These are phyloP conservation scores for Pseudomyrmex concolor DNA, from an alignment of 1,140 invertebrate species.

Conservation along the genomic window DNA sequence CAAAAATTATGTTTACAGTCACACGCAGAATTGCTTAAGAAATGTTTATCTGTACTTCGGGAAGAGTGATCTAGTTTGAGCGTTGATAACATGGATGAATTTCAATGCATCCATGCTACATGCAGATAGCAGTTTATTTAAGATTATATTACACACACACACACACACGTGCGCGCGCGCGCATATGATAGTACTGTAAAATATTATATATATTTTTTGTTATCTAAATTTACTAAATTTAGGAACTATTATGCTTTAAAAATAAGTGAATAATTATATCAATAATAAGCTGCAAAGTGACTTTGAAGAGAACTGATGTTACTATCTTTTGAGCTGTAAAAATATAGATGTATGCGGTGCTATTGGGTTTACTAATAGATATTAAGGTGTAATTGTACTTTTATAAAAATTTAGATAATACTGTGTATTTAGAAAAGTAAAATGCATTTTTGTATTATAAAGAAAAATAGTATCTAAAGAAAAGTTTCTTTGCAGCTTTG, in stretches of 20 bases:
- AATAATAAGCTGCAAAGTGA: conserved; percentile 70
- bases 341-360: conserved; percentile 59
- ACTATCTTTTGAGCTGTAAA: conserved; percentile 74
- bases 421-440: conserved; percentile 7
- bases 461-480: conserved; percentile 43
- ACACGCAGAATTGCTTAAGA: conserved; percentile 87
- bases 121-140: conserved; percentile 79
- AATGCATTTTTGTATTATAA: conserved; percentile 40
- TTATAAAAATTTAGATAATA: conserved; percentile 39
- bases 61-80: conserved; percentile 84
- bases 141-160: conserved; percentile 58
- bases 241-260: conserved; percentile 70
- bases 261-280: conserved; percentile 75
- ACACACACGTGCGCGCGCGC: too few species aligned
- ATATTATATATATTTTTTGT: conserved; percentile 84
- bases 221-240: conserved; percentile 73
- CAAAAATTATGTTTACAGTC: conserved; percentile 81
- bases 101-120: conserved; percentile 66
- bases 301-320: conserved; percentile 60
- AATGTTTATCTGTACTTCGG: conserved; percentile 86
- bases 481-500: conserved; percentile 66
- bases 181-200: conserved; percentile 79
- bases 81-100: conserved; percentile 62
- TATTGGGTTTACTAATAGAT: conserved; percentile 50
- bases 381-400: conserved; percentile 44